Base-by-base conservation (phyloP, 2,888 invertebrate species). In the Eupithecia inturbata region DNA sequence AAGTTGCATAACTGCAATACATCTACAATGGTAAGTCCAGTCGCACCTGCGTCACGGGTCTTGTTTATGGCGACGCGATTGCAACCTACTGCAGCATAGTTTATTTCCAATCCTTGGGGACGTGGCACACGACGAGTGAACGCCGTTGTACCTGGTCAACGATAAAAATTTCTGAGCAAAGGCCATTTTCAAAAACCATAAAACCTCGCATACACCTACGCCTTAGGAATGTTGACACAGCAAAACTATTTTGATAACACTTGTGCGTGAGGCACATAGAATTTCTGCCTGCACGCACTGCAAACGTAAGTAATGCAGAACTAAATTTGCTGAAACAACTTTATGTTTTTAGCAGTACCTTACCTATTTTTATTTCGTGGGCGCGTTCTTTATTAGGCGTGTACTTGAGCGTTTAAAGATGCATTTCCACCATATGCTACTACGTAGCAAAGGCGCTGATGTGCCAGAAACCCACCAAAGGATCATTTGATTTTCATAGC, bases 1-100 rank as follows among this genome's bases (percentile, higher is more conserved):
- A 26, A 60, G 60, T 28, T 60, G 60, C 16, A 28, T 16, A 1
- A 28, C 60, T 28, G 60, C 16, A 28, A 14, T 28, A 60, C 14
- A 28, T 14, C 60, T 62, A 62, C 62, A 62, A 31, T 31, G 62
- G 39, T 6, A 39, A 66, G 66, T 66, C 64, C 64, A 64, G 67
- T 49, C 10, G 68, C 76, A 77, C 76, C 76, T 77, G 74, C 71
- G 77, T 71, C 74, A 72, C 72, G 28, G 67, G 53, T 67, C 70
- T 72, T 74, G 71, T 77, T 77, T 77, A 77, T 74, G 49, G 68
- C 68, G 60, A 70, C 39, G 69, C 74, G 68, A 70, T 68, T 72
- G 57, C 57, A 57, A 57, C 57, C 74, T 72, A 72, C 53, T 70
- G 72, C 67, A 68, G 49, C 73, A 60, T 71, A 73, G 69, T 74